These are phyloP conservation scores for Carassius gibelio DNA, from an alignment of 2,113 vertebrate genomes.

Conservation along the genomic window DNA sequence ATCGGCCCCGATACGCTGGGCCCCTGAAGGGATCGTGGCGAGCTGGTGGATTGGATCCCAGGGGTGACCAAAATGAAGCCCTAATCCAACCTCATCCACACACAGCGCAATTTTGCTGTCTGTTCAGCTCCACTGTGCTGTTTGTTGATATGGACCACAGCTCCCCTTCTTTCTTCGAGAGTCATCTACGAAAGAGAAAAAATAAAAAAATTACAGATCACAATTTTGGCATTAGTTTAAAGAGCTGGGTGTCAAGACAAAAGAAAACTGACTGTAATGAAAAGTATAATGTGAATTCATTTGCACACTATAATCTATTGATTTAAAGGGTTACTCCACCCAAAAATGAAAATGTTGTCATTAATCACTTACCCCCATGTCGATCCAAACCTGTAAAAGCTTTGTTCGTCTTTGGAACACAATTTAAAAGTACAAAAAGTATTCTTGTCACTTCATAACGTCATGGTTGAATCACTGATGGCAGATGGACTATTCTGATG, in stretches of 20 bases:
- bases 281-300: neutral
- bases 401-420: too few species aligned
- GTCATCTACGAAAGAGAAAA: conserved; percentile 23
- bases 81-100: conserved; percentile 40
- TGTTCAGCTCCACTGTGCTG: conserved; percentile 16
- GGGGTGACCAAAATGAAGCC: conserved; percentile 51
- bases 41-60: conserved; percentile 51
- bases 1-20: conserved; percentile 25
- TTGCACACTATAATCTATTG: neutral
- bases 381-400: too few species aligned
- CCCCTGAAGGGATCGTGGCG: conserved; percentile 39
- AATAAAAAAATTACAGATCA: neutral
- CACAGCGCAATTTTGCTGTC: neutral
- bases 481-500: too few species aligned
- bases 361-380: too few species aligned
- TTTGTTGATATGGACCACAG: conserved; percentile 2
- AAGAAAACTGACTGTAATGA: neutral
- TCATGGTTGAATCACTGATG: too few species aligned
- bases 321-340: neutral
- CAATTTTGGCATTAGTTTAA: neutral
- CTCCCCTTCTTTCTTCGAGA: neutral
- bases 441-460: too few species aligned
- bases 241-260: neutral
- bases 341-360: too few species aligned
- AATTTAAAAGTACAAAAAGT: too few species aligned